phyloP scores from a whole-genome alignment of 2,797 vertebrate species.

The Uromys caudimaculatus region DNA sequence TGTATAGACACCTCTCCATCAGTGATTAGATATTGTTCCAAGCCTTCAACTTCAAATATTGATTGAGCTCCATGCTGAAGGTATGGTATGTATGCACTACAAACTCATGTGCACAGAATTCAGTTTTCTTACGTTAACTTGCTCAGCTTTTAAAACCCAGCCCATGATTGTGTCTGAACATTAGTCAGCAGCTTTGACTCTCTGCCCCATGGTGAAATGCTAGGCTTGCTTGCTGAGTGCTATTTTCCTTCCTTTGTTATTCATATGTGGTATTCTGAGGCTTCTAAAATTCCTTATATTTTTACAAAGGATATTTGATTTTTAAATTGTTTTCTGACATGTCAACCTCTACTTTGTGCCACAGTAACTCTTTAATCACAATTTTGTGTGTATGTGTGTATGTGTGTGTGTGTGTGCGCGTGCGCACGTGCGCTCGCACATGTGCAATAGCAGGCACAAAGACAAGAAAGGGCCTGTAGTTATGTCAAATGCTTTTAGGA shows the following conservation, averaged over 20 bases:
- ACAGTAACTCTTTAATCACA: not conserved
- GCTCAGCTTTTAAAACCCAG: not conserved
- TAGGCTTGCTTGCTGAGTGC: not conserved
- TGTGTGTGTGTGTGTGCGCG: too few species aligned
- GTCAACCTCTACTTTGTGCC: not conserved
- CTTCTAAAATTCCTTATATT: not conserved
- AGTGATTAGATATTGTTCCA: not conserved
- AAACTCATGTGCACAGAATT: not conserved
- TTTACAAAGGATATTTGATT: not conserved
- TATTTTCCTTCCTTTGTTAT: not conserved
- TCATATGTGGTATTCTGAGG: not conserved
- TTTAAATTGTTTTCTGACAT: not conserved
- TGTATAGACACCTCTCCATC: not conserved
- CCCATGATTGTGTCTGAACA: not conserved
- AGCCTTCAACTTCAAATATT: not conserved
- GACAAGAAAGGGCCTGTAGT: not conserved
- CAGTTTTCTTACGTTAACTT: not conserved
- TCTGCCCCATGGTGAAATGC: not conserved
- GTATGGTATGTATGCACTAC: not conserved
- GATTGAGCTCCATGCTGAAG: not conserved
- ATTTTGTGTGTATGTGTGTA: not conserved
- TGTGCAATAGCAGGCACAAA: not conserved
- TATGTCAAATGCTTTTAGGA: not conserved
- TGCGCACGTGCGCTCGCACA: too few species aligned
- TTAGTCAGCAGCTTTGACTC: not conserved